phyloP scores from a whole-genome alignment of 2,888 invertebrate genomes.

The Agriopis aurantiaria region DNA sequence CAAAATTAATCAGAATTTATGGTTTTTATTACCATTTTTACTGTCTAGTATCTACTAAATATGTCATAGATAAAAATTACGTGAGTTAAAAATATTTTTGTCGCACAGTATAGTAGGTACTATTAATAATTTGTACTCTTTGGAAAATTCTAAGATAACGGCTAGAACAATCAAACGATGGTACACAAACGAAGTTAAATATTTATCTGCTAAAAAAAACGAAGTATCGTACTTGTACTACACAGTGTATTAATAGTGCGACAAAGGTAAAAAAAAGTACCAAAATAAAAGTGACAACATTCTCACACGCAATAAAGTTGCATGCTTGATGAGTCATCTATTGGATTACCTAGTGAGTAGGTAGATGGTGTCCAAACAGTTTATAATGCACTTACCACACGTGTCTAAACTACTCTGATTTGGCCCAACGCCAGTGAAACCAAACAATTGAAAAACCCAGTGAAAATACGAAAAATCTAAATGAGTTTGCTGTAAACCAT shows the following conservation, averaged over 20 bases:
- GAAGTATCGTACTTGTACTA: not conserved
- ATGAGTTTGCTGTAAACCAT: not conserved
- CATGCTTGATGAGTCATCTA: slow-evolving; percentile 23
- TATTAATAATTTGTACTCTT: too few relatives aligned
- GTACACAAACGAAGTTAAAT: too few relatives aligned
- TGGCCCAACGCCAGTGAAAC: slow-evolving; percentile 35
- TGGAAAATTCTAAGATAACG: too few relatives aligned
- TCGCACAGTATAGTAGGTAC: too few relatives aligned
- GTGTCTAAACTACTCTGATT: slow-evolving; percentile 33
- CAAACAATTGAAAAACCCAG: slow-evolving; percentile 26
- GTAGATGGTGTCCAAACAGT: slow-evolving; percentile 26
- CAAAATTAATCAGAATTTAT: too few relatives aligned
- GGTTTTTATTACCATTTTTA: too few relatives aligned
- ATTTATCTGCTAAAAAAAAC: too few relatives aligned
- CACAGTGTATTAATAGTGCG: not conserved
- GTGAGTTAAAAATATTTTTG: too few relatives aligned
- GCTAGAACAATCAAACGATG: too few relatives aligned
- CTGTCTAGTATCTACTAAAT: too few relatives aligned
- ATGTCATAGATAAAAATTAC: too few relatives aligned
- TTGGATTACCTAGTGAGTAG: slow-evolving; percentile 19
- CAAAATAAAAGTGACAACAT: slow-evolving; percentile 26
- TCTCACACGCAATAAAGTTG: slow-evolving; percentile 28
- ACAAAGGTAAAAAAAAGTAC: not conserved
- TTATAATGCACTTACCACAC: slow-evolving; percentile 38
- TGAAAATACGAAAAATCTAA: slow-evolving; percentile 15